phyloP scores from a whole-genome alignment of 1,140 invertebrate species.

The Prorops nasuta region DNA sequence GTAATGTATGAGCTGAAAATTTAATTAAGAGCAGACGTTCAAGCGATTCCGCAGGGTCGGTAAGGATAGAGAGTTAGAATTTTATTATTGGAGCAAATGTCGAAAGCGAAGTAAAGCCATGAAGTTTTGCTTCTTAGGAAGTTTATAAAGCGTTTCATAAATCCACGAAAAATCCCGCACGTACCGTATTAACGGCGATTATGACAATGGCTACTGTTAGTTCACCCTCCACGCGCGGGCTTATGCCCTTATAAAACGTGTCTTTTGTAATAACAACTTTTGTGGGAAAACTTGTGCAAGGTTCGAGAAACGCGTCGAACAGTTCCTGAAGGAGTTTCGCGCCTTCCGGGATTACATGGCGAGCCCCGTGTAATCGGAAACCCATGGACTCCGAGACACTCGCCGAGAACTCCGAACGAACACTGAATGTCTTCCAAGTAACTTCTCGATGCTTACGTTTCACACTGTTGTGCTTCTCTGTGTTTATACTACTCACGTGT shows the following conservation, averaged over 20 bases:
- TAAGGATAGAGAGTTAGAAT: too few relatives aligned
- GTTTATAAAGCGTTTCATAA: not conserved
- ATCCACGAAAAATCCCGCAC: not conserved
- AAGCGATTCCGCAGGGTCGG: too few relatives aligned
- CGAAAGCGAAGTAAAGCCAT: not conserved
- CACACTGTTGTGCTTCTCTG: too few relatives aligned
- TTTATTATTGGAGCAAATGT: too few relatives aligned
- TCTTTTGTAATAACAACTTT: constrained; percentile 24
- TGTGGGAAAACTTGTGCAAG: constrained; percentile 17
- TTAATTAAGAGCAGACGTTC: too few relatives aligned
- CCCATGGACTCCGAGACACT: constrained; percentile 9
- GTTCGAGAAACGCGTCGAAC: not conserved
- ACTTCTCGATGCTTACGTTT: too few relatives aligned
- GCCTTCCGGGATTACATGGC: constrained; percentile 18
- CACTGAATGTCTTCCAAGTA: too few relatives aligned
- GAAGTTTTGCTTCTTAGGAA: constrained; percentile 4
- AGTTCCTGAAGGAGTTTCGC: constrained; percentile 8
- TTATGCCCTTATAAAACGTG: constrained; percentile 10
- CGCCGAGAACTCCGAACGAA: too few relatives aligned
- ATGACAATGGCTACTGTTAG: constrained; percentile 4
- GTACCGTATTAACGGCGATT: constrained; percentile 19
- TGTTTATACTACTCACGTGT: too few relatives aligned
- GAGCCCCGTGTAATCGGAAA: constrained; percentile 18
- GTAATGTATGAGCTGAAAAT: too few relatives aligned
- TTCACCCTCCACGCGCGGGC: not conserved